These are phyloP conservation scores for Agraylea sexmaculata DNA, from an alignment of 1,140 invertebrate species.

Conservation along the genomic window DNA sequence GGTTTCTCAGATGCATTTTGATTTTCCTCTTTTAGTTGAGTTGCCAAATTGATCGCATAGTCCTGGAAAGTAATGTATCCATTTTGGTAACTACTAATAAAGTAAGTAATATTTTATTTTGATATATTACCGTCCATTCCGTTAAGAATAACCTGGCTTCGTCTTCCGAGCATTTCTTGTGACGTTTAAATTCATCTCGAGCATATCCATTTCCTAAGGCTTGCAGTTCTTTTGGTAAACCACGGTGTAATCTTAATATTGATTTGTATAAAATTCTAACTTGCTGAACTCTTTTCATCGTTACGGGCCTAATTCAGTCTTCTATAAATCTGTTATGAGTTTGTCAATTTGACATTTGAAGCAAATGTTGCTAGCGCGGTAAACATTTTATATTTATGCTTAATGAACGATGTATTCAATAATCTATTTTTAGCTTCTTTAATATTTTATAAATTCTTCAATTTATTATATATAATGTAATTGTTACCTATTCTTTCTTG, in stretches of 20 bases:
- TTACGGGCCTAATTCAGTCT: too few species aligned
- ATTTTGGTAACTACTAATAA: slow-evolving; percentile 5
- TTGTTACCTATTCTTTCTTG: too few species aligned
- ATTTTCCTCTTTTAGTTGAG: slow-evolving; percentile 55
- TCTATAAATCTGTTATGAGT: too few species aligned
- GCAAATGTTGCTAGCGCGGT: too few species aligned
- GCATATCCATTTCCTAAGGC: slow-evolving; percentile 75
- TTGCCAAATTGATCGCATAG: slow-evolving; percentile 58
- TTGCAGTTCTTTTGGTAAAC: slow-evolving; percentile 63
- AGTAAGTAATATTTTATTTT: neutral
- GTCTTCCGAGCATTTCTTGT: slow-evolving; percentile 61
- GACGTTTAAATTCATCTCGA: slow-evolving; percentile 76
- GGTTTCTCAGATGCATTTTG: slow-evolving; percentile 35
- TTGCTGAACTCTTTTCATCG: slow-evolving; percentile 46
- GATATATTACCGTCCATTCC: slow-evolving; percentile 70
- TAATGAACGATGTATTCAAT: too few species aligned
- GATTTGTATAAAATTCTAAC: slow-evolving; percentile 78
- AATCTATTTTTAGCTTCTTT: too few species aligned
- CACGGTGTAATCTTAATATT: slow-evolving; percentile 73
- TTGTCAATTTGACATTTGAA: too few species aligned
- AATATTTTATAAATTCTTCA: too few species aligned
- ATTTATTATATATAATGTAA: too few species aligned
- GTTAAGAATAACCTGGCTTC: slow-evolving; percentile 69
- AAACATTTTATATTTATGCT: too few species aligned
- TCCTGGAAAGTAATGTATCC: slow-evolving; percentile 40